Base-by-base conservation (phyloP, 2,797 vertebrate species). In the Melopsittacus undulatus region DNA sequence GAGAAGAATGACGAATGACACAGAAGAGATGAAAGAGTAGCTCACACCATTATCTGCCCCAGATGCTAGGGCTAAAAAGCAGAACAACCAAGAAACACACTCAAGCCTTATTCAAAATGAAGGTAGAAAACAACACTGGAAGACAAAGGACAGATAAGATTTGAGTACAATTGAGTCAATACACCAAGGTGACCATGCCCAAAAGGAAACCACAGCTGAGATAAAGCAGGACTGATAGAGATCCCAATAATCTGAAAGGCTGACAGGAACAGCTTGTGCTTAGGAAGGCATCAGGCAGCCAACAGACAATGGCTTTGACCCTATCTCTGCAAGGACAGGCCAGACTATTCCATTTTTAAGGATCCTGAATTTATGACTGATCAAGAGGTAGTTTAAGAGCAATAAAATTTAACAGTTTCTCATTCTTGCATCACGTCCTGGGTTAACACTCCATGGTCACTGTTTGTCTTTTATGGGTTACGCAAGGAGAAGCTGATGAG, bases 321-420 rank as follows among this genome's bases (percentile, higher is more conserved):
- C 88, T 59, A 67, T 67, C 63, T 90, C 91, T 74, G 26, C 40
- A 73, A 91, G 83, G 62, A 81, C 66, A 88, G 23, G 48, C n/a
- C 29, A 83, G 45, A 78, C 30, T 75, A 73, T 19, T 34, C 20
- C 20, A 76, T 45, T 88, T 73, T 48, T 67, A 90, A 82, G 66
- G 29, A 72, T 69, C 27, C 67, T 78, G 59, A 81, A 86, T 86
- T 82, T 90, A 91, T 79, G 67, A 81, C 48, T 92, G 48, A 90
- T 63, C 40, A 75, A 61, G 56, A 89, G 61, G 75, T 32, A 49
- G 30, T 62, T 83, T 49, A 78, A 91, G 30, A 89, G 34, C 64
- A 95, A 85, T 68, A 54, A 83, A 89, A 89, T 75, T 34, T 81
- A 93, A 64, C 64, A 66, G 80, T 63, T 92, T 89, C 68, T 91